Evolutionary conservation across 1,140 invertebrate species (phyloP).

Genomic region (Drosophila athabasca): DNA sequence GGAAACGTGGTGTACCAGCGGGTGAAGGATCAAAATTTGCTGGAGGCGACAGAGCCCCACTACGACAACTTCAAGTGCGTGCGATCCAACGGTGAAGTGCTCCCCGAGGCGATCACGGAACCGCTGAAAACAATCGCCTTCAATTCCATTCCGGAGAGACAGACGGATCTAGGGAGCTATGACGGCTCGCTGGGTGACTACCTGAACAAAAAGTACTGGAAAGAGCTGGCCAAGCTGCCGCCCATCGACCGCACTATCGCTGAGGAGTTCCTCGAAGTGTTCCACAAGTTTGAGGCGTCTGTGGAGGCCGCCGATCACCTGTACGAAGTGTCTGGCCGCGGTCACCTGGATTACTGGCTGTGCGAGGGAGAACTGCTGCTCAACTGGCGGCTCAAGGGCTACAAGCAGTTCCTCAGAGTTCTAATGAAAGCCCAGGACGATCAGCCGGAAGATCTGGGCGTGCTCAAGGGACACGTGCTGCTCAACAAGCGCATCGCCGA

Average conservation of each 20-base stretch:
- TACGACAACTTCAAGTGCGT: slow-evolving; percentile 78
- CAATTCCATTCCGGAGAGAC: slow-evolving; percentile 60
- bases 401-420: slow-evolving; percentile 85
- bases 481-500: slow-evolving; percentile 84
- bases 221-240: slow-evolving; percentile 55
- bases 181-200: slow-evolving; percentile 84
- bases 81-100: slow-evolving; percentile 74
- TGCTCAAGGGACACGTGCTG: slow-evolving; percentile 75
- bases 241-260: slow-evolving; percentile 65
- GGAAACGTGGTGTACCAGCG: slow-evolving; percentile 88
- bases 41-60: slow-evolving; percentile 77
- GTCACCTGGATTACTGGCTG: slow-evolving; percentile 85
- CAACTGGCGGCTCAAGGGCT: slow-evolving; percentile 87
- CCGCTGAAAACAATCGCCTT: slow-evolving; percentile 62
- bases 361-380: slow-evolving; percentile 86
- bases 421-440: slow-evolving; percentile 82
- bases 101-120: slow-evolving; percentile 62
- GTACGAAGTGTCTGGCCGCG: slow-evolving; percentile 86
- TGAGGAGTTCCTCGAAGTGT: slow-evolving; percentile 84
- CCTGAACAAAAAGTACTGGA: slow-evolving; percentile 80
- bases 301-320: slow-evolving; percentile 86
- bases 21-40: slow-evolving; percentile 85
- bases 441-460: slow-evolving; percentile 43
- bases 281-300: slow-evolving; percentile 84
- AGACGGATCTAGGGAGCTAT: slow-evolving; percentile 64